A percentile compares a stretch with the other conserved stretches of the same genome.
Evolutionary conservation across 2,797 vertebrate genomes (phyloP).

Genomic region (Crenichthys baileyi): DNA sequence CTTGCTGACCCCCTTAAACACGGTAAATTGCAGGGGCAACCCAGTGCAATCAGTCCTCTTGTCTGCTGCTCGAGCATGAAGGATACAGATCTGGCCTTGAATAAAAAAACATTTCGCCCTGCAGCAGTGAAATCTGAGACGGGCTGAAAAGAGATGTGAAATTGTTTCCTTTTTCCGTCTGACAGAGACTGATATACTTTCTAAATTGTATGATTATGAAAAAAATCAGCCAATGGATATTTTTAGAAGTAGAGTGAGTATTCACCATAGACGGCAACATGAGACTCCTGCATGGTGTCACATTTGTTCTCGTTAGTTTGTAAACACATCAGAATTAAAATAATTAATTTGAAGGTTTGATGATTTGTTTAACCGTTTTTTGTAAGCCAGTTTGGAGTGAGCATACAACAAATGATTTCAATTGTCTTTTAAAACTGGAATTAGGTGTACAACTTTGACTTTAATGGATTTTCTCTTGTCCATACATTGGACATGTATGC

Average conservation of each 20-base stretch:
- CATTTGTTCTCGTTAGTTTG: neutral
- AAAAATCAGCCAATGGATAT: neutral
- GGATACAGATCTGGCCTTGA: conserved; percentile 51
- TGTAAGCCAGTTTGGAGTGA: too few relatives aligned
- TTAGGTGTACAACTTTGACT: too few relatives aligned
- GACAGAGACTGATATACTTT: neutral
- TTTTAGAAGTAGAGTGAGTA: neutral
- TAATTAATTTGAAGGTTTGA: neutral
- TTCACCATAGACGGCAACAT: neutral
- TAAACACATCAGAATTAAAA: neutral
- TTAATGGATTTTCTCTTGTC: too few relatives aligned
- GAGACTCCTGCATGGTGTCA: neutral
- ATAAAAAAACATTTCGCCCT: conserved; percentile 40
- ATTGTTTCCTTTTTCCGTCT: neutral
- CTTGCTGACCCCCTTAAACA: conserved; percentile 56
- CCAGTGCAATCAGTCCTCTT: conserved; percentile 70
- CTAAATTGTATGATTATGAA: neutral
- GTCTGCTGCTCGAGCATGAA: conserved; percentile 53
- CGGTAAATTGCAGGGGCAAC: conserved; percentile 58
- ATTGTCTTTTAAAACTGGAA: too few relatives aligned
- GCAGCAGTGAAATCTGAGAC: conserved; percentile 28
- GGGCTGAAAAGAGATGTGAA: conserved; percentile 45
- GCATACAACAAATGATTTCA: too few relatives aligned
- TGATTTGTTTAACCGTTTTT: neutral
- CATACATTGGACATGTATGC: too few relatives aligned